phyloP scores from a whole-genome alignment of 2,113 vertebrate genomes.

The Cololabis saira region DNA sequence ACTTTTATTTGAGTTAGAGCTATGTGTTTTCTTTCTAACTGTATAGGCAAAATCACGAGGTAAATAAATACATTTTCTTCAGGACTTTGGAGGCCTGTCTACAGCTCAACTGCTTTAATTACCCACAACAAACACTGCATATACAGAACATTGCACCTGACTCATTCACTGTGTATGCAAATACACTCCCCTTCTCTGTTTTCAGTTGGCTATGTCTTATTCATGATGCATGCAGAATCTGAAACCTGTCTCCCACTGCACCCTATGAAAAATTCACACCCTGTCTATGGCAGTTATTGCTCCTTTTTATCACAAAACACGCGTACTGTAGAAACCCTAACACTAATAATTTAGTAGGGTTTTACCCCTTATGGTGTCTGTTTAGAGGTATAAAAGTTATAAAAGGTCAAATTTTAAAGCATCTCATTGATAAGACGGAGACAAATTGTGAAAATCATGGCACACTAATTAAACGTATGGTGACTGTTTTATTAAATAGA shows the following conservation, averaged over 20 bases:
- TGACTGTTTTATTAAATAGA: neutral
- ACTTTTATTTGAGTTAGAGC: neutral
- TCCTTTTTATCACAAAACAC: neutral
- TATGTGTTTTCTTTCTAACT: neutral
- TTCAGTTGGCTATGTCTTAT: constrained; percentile 57
- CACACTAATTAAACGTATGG: constrained; percentile 10
- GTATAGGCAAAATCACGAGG: neutral
- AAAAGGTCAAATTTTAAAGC: neutral
- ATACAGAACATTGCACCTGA: neutral
- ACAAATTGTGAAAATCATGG: neutral
- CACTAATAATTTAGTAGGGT: neutral
- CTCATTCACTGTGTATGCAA: constrained; percentile 9
- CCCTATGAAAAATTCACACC: constrained; percentile 66
- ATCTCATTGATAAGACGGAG: neutral
- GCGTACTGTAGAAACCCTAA: neutral
- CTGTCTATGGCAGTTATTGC: constrained; percentile 4
- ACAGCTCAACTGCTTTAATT: neutral
- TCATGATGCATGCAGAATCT: constrained; percentile 51
- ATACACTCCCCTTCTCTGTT: neutral
- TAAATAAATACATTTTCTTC: constrained; percentile 1
- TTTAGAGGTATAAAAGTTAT: neutral
- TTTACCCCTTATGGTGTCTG: neutral
- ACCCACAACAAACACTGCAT: neutral
- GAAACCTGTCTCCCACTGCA: constrained; percentile 53
- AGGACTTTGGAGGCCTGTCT: neutral